These are phyloP conservation scores for Dendroctonus valens DNA, from an alignment of 1,140 invertebrate genomes.

Conservation along the genomic window DNA sequence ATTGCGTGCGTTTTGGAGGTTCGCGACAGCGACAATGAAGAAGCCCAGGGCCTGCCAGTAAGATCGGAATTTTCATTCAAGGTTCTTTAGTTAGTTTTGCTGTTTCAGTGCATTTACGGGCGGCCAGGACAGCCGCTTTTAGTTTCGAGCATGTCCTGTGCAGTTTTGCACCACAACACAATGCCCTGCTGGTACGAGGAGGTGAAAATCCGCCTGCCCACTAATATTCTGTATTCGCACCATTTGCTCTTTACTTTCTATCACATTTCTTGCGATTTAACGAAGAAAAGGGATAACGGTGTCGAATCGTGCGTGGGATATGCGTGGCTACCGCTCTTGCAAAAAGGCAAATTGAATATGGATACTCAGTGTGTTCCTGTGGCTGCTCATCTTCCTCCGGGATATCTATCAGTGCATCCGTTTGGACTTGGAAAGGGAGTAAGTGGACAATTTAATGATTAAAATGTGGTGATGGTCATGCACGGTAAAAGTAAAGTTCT, in stretches of 20 bases:
- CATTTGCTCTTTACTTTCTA: slow-evolving; percentile 88
- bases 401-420: slow-evolving; percentile 85
- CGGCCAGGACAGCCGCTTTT: slow-evolving; percentile 65
- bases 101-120: slow-evolving; percentile 70
- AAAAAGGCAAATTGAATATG: slow-evolving; percentile 76
- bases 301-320: slow-evolving; percentile 88
- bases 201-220: slow-evolving; percentile 81
- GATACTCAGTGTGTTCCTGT: slow-evolving; percentile 80
- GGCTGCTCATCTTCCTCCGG: slow-evolving; percentile 78
- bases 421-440: slow-evolving; percentile 88
- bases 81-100: neutral
- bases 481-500: too few relatives aligned
- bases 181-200: slow-evolving; percentile 84
- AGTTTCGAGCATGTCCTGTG: slow-evolving; percentile 64
- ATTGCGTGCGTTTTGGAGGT: slow-evolving; percentile 87
- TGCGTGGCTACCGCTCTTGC: slow-evolving; percentile 82
- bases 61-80: slow-evolving; percentile 7
- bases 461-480: too few relatives aligned
- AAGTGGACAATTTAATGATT: slow-evolving; percentile 49
- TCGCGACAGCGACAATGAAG: slow-evolving; percentile 72
- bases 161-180: slow-evolving; percentile 78
- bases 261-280: slow-evolving; percentile 83
- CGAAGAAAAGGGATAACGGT: slow-evolving; percentile 74
- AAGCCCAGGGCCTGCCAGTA: slow-evolving; percentile 68
- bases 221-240: slow-evolving; percentile 73